Evolutionary conservation across 2,888 invertebrate species (phyloP), one percentile per base, ranked within the genome.

Genomic region (Apoderus coryli): DNA sequence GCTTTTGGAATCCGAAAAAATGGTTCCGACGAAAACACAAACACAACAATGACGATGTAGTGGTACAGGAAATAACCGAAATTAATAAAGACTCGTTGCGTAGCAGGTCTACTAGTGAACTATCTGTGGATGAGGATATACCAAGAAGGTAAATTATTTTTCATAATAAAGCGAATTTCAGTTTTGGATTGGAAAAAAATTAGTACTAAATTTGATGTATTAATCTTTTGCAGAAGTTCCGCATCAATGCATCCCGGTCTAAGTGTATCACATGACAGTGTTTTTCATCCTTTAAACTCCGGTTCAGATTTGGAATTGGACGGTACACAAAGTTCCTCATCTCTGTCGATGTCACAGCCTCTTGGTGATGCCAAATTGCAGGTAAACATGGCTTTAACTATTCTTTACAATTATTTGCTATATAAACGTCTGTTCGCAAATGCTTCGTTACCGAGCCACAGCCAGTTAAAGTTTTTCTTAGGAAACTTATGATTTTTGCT

Each of bases 251-350:
- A 57, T 37, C 56, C 62, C 22, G 64, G 64, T 28, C 65, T 86
- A 45, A 86, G 86, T 38, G 80, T 88, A 48, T 86, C 86, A 12
- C 86, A 88, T 60, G 88, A 89, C 65, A 86, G 86, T 42, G 81
- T 89, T 48, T 89, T 89, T 64, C 81, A 85, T 31, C 82, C 80
- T 51, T 63, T 69, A 12, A 68, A 70, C 30, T 72, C 61, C 14
- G 60, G 56, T 22, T 60, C 61, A 7, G 61, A 62, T 40, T 48
- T 57, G 34, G 60, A 61, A 33, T 47, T 60, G 41, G 60, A 69
- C 35, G 67, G 66, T 42, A 56, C 55, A 12, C 55, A 57, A 38
- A 59, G 61, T 47, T 54, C 60, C 12, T 59, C 59, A 11, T 59
- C 59, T 2, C 48, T 61, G 27, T 60, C 57, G 27, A 53, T 58